These are phyloP conservation scores for Tetramorium alpestre DNA, from an alignment of 1,140 invertebrate genomes.

Conservation along the genomic window DNA sequence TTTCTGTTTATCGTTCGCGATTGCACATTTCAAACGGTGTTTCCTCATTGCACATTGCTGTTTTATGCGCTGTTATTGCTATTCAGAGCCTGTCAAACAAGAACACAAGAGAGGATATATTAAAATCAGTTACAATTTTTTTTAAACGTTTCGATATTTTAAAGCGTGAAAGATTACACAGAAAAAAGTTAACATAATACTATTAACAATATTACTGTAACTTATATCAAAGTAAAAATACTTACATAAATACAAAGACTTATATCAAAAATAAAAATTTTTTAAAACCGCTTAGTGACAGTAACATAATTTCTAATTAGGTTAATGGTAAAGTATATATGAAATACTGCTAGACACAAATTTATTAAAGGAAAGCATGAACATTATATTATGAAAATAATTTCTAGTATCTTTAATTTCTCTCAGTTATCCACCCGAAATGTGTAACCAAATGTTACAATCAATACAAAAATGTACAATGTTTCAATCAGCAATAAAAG, in stretches of 20 bases:
- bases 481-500: neutral
- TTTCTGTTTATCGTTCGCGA: neutral
- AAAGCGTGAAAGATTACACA: neutral
- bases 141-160: neutral
- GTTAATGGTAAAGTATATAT: slow-evolving; percentile 4
- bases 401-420: neutral
- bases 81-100: neutral
- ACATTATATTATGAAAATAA: neutral
- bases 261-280: neutral
- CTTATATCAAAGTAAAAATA: too few relatives aligned
- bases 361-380: neutral
- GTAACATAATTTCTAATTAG: slow-evolving; percentile 16
- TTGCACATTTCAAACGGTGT: neutral
- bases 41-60: neutral
- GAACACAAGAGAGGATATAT: neutral
- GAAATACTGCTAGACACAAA: neutral
- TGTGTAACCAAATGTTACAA: neutral
- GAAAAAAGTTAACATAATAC: neutral
- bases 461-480: neutral
- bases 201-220: neutral
- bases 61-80: neutral
- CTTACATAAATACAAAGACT: neutral
- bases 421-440: neutral
- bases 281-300: neutral
- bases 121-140: neutral